These are phyloP conservation scores for Erythrocercus mccallii DNA, from an alignment of 2,113 vertebrate genomes.

Conservation along the genomic window DNA sequence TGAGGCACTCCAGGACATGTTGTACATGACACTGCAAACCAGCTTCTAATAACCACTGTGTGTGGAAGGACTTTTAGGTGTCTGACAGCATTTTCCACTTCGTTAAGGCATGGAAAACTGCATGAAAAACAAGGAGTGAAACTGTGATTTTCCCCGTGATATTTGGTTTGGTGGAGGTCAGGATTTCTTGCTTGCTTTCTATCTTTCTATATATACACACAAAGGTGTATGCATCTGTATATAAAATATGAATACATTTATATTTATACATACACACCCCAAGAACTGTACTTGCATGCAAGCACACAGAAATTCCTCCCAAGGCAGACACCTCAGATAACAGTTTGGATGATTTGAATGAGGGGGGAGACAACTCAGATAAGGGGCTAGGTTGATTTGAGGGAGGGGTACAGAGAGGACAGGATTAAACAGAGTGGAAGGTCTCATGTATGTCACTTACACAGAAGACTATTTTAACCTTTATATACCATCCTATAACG, in stretches of 20 bases:
- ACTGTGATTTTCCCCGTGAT: not conserved
- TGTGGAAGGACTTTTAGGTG: not conserved
- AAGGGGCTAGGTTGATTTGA: not conserved
- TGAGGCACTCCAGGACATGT: not conserved
- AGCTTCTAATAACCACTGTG: not conserved
- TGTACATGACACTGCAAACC: not conserved
- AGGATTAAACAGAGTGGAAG: not conserved
- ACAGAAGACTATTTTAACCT: not conserved
- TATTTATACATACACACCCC: not conserved
- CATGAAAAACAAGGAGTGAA: not conserved
- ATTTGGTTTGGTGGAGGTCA: not conserved
- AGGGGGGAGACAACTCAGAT: not conserved
- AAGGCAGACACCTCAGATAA: not conserved
- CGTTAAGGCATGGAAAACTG: not conserved
- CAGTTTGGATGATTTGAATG: not conserved
- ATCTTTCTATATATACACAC: not conserved
- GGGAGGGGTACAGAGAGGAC: accelerated
- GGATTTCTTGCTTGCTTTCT: not conserved
- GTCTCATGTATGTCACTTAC: not conserved
- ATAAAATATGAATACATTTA: not conserved
- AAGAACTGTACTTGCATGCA: accelerated
- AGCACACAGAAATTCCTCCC: not conserved
- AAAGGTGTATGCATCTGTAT: not conserved
- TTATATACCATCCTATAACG: not conserved
- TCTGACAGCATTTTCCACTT: not conserved